A percentile compares a stretch with the other conserved stretches of the same genome.
Conservation (phyloP, 2,888 invertebrate species). For the Noctua janthina region DNA sequence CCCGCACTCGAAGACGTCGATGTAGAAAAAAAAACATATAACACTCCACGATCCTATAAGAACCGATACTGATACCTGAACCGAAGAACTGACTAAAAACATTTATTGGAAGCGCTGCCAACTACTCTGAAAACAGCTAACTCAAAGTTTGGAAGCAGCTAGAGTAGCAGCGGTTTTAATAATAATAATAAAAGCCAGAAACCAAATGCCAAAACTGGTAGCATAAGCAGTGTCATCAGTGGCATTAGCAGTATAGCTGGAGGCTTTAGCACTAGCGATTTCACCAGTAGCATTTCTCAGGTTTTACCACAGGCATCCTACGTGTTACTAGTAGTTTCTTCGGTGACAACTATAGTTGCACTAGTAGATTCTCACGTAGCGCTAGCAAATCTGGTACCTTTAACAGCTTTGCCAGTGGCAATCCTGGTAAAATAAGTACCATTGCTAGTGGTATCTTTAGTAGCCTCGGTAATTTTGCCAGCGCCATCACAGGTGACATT, state of each 20-base stretch:
- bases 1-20: conserved; percentile 8
- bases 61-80: background rate
- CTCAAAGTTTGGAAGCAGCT: background rate
- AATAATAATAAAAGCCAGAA: too few relatives aligned
- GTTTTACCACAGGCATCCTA: background rate
- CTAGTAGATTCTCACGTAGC: background rate
- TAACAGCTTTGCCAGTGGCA: background rate
- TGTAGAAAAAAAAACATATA: conserved; percentile 15
- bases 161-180: background rate
- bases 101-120: background rate
- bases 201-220: background rate
- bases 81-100: background rate
- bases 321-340: background rate
- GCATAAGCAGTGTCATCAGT: background rate
- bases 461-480: background rate
- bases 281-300: background rate
- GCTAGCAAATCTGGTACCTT: background rate
- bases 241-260: background rate
- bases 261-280: background rate
- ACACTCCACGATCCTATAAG: background rate
- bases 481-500: background rate
- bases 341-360: background rate
- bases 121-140: background rate
- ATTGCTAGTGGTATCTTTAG: background rate
- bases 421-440: background rate